Percentiles rank a stretch among this genome's conserved stretches.
phyloP scores from a whole-genome alignment of 2,888 invertebrate species.

The Eilema griseolum region DNA sequence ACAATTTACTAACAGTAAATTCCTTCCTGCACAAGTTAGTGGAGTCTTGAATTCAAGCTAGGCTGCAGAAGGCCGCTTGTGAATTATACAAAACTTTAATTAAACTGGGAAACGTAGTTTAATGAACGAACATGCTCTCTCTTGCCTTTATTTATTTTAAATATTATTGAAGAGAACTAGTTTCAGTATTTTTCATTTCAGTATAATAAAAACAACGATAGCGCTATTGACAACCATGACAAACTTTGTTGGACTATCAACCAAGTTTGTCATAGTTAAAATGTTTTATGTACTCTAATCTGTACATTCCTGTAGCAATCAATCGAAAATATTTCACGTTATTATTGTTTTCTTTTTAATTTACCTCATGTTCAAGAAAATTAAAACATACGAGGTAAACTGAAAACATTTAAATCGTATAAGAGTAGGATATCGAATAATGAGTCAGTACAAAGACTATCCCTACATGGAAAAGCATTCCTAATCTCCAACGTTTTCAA shows the following conservation, averaged over 20 bases:
- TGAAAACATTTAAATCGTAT: no score
- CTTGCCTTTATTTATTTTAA: not conserved
- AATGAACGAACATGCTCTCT: not conserved
- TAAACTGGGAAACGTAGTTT: not conserved
- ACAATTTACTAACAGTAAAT: not conserved
- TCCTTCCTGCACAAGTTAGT: not conserved
- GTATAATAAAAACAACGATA: not conserved
- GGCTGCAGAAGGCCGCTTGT: not conserved
- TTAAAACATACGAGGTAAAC: no score
- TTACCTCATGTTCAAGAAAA: no score
- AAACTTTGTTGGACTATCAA: no score
- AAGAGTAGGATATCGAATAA: not conserved
- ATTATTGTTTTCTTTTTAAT: no score
- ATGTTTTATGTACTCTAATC: not conserved
- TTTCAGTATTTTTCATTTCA: not conserved
- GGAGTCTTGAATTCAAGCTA: slow-evolving; percentile 6
- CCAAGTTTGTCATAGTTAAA: not conserved
- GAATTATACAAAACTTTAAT: slow-evolving; percentile 8
- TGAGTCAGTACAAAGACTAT: no score
- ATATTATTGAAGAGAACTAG: not conserved
- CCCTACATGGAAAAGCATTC: not conserved
- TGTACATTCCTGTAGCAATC: not conserved
- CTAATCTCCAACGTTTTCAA: not conserved
- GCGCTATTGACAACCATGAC: not conserved
- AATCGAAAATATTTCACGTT: not conserved